Conservation (phyloP, 2,113 vertebrate genomes). For the Ameiurus melas region DNA sequence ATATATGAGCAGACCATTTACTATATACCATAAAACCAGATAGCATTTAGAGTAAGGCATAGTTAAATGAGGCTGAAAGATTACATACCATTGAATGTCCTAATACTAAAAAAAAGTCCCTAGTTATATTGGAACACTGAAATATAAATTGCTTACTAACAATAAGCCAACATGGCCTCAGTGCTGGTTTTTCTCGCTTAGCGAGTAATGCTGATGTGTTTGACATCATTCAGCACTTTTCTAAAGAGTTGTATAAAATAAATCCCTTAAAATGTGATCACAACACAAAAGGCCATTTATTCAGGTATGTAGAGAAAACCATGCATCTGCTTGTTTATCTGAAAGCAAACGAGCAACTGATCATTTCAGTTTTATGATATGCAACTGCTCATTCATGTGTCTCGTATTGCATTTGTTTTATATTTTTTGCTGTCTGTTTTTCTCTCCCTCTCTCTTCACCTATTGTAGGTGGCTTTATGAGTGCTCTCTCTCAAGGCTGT, state of each 20-base stretch:
- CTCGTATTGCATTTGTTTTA: background rate
- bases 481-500: conserved; percentile 49
- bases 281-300: conserved; percentile 1
- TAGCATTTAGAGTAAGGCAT: background rate
- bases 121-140: background rate
- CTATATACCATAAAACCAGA: background rate
- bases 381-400: background rate
- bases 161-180: background rate
- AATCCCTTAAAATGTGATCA: background rate
- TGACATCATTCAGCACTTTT: background rate
- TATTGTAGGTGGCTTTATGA: background rate
- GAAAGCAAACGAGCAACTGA: conserved; percentile 1
- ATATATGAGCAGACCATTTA: too few species aligned
- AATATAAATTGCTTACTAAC: background rate
- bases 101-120: background rate
- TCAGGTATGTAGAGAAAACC: background rate
- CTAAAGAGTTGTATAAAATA: background rate
- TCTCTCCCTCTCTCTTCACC: conserved; percentile 30
- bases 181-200: background rate
- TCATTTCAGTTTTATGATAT: background rate
- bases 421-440: conserved; percentile 5
- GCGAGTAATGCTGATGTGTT: background rate
- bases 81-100: background rate
- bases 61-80: background rate
- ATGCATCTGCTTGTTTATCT: background rate